Base-by-base conservation (phyloP, 1,140 invertebrate species). In the Drosophila serrata region DNA sequence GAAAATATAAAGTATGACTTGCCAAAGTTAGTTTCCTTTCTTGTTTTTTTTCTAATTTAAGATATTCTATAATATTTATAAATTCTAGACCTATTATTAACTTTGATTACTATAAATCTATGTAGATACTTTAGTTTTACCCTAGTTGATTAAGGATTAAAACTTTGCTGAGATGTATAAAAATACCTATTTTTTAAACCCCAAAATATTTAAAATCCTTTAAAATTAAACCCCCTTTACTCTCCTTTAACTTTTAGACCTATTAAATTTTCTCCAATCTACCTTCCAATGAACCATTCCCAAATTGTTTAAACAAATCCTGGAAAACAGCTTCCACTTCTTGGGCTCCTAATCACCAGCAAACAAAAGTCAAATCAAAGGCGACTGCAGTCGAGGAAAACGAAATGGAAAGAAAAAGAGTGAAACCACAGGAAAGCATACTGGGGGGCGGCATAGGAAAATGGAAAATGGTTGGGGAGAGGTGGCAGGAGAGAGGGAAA, bases 291-390 rank as follows among this genome's bases (percentile, higher is more conserved):
- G 42, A 39, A 57, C 39, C 31, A 35, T 59, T 58, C 27, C n/a
- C 24, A 35, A 76, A 57, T 75, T 67, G 61, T 67, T 76, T 75
- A 76, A 75, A 75, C 74, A 76, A 76, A 76, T 67, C 56, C n/a
- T 15, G 33, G 19, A 3, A 4, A 37, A 6, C 51, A 55, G 61
- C 19, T 37, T 35, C 35, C 27, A 39, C 37, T 37, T 13, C 62
- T 61, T 46, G 56, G 70, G 63, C 57, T 78, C 81, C 84, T 88
- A 88, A 88, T 88, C 84, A 88, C 67, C 67, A 84, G 84, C 84
- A 88, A 87, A 84, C 85, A 88, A 88, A 88, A 88, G 84, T 88
- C 84, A 88, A 87, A 87, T 87, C 84, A 84, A 82, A 87, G 88
- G 84, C 67, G 64, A 88, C 31, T 37, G 48, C 15, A 35, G 22